These are phyloP conservation scores for Myxocyprinus asiaticus DNA, from an alignment of 2,113 vertebrate genomes.

Conservation along the genomic window DNA sequence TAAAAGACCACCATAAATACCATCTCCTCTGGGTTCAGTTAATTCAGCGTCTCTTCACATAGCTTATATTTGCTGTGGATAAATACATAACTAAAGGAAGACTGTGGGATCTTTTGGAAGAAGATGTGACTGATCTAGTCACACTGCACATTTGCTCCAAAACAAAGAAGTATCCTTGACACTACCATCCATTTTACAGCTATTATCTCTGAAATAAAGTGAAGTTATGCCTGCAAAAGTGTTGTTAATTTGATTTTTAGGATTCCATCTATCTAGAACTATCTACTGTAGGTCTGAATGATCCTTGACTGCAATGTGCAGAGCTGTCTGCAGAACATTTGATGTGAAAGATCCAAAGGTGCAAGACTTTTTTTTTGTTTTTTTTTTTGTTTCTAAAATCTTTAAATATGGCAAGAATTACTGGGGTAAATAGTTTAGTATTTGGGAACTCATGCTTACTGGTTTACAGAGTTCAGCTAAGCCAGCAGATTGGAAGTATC, in stretches of 20 bases:
- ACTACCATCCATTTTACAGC: neutral
- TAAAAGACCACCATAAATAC: neutral
- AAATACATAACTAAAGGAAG: constrained; percentile 81
- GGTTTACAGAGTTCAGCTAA: constrained; percentile 81
- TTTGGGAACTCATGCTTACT: no score
- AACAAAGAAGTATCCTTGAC: constrained; percentile 91
- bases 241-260: neutral
- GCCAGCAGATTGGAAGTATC: constrained; percentile 95
- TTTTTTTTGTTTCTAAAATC: neutral
- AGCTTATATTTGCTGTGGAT: constrained; percentile 88
- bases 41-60: constrained; percentile 25
- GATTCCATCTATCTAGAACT: neutral
- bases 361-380: constrained; percentile 33
- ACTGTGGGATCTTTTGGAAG: constrained; percentile 81
- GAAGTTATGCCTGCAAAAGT: neutral
- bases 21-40: neutral
- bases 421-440: neutral
- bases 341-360: constrained; percentile 90
- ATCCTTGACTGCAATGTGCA: constrained; percentile 80
- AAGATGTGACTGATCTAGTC: constrained; percentile 83
- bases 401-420: neutral
- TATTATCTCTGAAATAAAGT: no score
- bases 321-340: constrained; percentile 87
- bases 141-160: constrained; percentile 86
- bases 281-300: neutral